These are phyloP conservation scores for Digitonthophagus gazella DNA, from an alignment of 2,888 invertebrate species.

Conservation along the genomic window DNA sequence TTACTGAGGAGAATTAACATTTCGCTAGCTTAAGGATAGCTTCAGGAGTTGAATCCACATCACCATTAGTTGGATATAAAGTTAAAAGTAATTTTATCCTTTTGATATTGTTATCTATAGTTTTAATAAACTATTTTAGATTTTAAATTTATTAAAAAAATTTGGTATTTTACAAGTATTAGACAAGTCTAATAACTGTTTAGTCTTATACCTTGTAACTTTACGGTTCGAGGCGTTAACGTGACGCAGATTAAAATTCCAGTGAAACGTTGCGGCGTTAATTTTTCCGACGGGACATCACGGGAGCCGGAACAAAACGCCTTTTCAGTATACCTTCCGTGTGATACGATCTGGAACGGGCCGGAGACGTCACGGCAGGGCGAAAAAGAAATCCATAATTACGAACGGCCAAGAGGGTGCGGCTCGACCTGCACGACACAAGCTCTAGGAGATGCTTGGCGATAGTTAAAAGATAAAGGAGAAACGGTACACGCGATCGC, in stretches of 20 bases:
- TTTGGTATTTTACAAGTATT: too few species aligned
- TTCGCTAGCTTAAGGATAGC: too few species aligned
- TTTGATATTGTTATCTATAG: too few species aligned
- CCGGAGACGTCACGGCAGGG: background rate
- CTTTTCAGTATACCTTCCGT: constrained; percentile 12
- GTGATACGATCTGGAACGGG: constrained; percentile 2
- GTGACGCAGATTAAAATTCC: background rate
- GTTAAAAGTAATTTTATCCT: too few species aligned
- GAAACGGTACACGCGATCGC: background rate
- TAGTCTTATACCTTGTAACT: background rate
- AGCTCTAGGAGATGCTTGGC: background rate
- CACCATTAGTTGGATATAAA: too few species aligned
- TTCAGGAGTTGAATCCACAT: too few species aligned
- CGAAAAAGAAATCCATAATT: background rate
- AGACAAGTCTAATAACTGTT: too few species aligned
- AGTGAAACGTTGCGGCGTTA: background rate
- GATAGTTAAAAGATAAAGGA: background rate
- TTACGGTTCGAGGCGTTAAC: background rate
- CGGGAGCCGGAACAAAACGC: constrained; percentile 12
- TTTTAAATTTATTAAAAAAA: too few species aligned
- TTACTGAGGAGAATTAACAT: too few species aligned
- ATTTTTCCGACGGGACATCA: constrained; percentile 15
- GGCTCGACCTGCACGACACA: background rate
- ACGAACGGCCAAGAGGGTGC: background rate
- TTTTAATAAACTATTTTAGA: too few species aligned